A percentile compares a stretch with the other conserved stretches of the same genome.
Evolutionary conservation across 1,140 invertebrate genomes (phyloP).

Genomic region (Drosophila punjabiensis): DNA sequence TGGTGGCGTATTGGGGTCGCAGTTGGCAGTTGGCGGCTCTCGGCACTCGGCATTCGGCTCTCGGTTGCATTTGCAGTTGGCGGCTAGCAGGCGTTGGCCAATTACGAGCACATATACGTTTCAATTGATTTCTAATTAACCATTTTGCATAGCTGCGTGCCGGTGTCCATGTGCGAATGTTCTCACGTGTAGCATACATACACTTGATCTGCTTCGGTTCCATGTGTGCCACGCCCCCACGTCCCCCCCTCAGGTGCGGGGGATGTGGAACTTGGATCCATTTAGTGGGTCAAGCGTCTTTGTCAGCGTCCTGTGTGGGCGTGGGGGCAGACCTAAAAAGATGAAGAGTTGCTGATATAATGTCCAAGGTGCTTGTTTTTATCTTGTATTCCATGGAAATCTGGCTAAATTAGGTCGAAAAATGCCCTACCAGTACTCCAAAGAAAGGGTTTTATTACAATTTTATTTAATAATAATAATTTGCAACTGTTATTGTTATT

Average conservation of each 20-base stretch:
- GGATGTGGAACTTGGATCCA: slow-evolving; percentile 19
- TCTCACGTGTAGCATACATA: slow-evolving; percentile 33
- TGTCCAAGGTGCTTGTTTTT: neutral
- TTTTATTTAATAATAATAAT: no score
- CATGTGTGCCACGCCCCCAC: slow-evolving; percentile 7
- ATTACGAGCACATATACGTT: slow-evolving; percentile 64
- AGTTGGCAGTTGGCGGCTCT: slow-evolving; percentile 36
- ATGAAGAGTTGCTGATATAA: slow-evolving; percentile 49
- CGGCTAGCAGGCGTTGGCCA: slow-evolving; percentile 45
- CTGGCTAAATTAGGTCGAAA: neutral
- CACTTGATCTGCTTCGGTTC: slow-evolving; percentile 73
- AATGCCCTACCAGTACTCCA: no score
- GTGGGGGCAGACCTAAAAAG: slow-evolving; percentile 46
- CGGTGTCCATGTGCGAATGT: slow-evolving; percentile 25
- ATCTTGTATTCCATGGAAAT: neutral
- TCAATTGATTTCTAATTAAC: slow-evolving; percentile 82
- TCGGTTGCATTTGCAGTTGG: slow-evolving; percentile 29
- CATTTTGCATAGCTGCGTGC: slow-evolving; percentile 57
- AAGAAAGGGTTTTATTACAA: neutral
- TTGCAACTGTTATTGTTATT: neutral
- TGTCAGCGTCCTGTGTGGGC: slow-evolving; percentile 43
- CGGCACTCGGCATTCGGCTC: neutral
- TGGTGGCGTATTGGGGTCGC: slow-evolving; percentile 70
- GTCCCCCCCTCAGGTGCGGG: slow-evolving; percentile 12
- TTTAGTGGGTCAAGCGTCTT: slow-evolving; percentile 70